Evolutionary conservation across 2,113 vertebrate genomes (phyloP).

Genomic region (Chlorodrepanis virens): DNA sequence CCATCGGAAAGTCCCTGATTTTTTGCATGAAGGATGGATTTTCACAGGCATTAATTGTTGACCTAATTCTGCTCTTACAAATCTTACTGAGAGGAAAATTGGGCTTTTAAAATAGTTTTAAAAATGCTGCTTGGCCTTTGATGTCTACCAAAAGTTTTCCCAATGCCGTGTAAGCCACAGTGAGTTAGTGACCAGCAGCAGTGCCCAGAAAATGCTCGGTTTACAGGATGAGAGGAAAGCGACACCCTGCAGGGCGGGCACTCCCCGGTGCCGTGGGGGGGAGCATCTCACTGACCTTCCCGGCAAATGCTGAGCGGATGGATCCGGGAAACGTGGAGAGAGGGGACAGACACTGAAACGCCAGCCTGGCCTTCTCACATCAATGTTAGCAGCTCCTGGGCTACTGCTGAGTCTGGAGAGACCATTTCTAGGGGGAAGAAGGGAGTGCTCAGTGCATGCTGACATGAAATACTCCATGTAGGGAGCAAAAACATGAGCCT

Average conservation of each 20-base stretch:
- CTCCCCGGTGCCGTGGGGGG: neutral
- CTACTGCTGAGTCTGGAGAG: neutral
- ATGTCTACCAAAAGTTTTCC: neutral
- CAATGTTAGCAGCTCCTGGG: neutral
- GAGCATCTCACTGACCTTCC: neutral
- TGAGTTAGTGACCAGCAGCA: neutral
- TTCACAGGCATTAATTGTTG: neutral
- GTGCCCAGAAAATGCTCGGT: neutral
- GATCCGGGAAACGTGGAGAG: neutral
- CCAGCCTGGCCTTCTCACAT: neutral
- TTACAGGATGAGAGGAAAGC: neutral
- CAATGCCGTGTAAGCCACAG: neutral
- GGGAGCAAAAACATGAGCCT: slow-evolving; percentile 13
- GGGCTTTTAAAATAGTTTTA: neutral
- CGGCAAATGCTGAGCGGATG: neutral
- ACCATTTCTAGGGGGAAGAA: neutral
- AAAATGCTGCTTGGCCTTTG: neutral
- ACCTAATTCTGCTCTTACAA: neutral
- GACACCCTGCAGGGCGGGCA: neutral
- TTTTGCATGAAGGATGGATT: neutral
- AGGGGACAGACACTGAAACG: neutral
- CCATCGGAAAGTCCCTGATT: neutral
- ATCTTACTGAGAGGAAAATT: neutral
- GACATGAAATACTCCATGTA: slow-evolving; percentile 18
- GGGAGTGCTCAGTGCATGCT: neutral